A percentile compares a stretch with the other conserved stretches of the same genome.
phyloP scores from a whole-genome alignment of 2,113 vertebrate species.

The Tonatia bakeri region DNA sequence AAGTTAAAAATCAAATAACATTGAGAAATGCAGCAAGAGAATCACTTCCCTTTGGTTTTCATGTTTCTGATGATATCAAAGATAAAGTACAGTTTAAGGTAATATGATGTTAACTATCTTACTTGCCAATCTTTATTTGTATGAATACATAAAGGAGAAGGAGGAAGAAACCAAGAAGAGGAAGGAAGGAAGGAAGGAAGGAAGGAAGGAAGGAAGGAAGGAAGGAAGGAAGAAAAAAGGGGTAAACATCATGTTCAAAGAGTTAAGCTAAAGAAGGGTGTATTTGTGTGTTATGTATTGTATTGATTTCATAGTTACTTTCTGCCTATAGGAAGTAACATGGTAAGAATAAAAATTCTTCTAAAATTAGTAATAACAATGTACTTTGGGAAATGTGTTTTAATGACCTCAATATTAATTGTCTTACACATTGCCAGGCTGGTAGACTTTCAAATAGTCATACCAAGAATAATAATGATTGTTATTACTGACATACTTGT shows the following conservation, averaged over 20 bases:
- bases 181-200: not conserved
- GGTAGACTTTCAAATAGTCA: not conserved
- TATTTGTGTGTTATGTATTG: not conserved
- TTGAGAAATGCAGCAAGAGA: not conserved
- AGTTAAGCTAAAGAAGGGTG: not conserved
- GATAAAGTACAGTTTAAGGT: not conserved
- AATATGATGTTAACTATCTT: not conserved
- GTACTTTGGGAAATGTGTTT: not conserved
- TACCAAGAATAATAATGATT: not conserved
- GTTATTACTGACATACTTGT: not conserved
- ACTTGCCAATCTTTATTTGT: not conserved
- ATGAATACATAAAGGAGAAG: not conserved
- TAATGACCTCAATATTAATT: not conserved
- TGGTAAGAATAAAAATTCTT: not conserved
- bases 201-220: not conserved
- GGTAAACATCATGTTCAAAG: not conserved
- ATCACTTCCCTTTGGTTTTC: not conserved
- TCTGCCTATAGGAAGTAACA: not conserved
- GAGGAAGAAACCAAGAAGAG: not conserved
- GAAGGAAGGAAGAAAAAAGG: not conserved
- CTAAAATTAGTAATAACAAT: not conserved
- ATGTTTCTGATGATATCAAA: not conserved
- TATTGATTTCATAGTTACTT: not conserved
- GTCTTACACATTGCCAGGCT: not conserved
- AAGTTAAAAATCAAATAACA: constrained; percentile 27